Percentiles rank a stretch among this genome's conserved stretches.
These are phyloP conservation scores for Xyrauchen texanus DNA, from an alignment of 2,113 vertebrate species.

Conservation along the genomic window DNA sequence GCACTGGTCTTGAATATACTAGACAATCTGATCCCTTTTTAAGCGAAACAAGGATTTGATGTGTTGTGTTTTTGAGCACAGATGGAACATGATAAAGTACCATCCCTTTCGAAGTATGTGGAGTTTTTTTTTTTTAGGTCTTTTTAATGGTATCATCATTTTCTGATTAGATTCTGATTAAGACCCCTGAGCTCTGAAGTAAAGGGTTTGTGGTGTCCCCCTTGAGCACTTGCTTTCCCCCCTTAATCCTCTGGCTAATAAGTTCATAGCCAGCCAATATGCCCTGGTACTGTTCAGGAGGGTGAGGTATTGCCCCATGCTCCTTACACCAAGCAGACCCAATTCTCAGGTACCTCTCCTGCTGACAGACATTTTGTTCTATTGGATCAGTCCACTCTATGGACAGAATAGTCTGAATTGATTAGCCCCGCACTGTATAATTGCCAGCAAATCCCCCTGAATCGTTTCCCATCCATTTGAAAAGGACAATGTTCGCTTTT, in stretches of 20 bases:
- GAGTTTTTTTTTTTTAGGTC: conserved; percentile 9
- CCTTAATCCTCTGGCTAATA: conserved; percentile 94
- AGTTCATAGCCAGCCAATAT: conserved; percentile 97
- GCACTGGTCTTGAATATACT: conserved; percentile 74
- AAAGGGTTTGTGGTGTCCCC: conserved; percentile 71
- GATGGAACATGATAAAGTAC: conserved; percentile 10
- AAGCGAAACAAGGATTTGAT: background rate
- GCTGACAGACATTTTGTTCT: conserved; percentile 85
- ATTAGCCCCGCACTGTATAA: conserved; percentile 89
- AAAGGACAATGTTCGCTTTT: conserved; percentile 82
- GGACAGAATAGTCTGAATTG: conserved; percentile 91
- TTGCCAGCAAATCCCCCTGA: conserved; percentile 89
- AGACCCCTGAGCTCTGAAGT: conserved; percentile 56
- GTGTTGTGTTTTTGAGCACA: background rate
- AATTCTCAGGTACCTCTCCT: conserved; percentile 91
- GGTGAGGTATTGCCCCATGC: conserved; percentile 81
- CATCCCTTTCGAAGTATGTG: background rate
- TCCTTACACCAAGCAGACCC: conserved; percentile 90
- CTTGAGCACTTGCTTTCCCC: conserved; percentile 77
- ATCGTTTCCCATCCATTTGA: conserved; percentile 88
- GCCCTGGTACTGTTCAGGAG: conserved; percentile 82
- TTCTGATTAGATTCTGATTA: conserved; percentile 34
- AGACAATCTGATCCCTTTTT: conserved; percentile 58
- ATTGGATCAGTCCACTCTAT: conserved; percentile 91
- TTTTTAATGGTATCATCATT: conserved; percentile 64